Evolutionary conservation across 2,113 vertebrate species (phyloP).

Genomic region (Dipodomys merriami): DNA sequence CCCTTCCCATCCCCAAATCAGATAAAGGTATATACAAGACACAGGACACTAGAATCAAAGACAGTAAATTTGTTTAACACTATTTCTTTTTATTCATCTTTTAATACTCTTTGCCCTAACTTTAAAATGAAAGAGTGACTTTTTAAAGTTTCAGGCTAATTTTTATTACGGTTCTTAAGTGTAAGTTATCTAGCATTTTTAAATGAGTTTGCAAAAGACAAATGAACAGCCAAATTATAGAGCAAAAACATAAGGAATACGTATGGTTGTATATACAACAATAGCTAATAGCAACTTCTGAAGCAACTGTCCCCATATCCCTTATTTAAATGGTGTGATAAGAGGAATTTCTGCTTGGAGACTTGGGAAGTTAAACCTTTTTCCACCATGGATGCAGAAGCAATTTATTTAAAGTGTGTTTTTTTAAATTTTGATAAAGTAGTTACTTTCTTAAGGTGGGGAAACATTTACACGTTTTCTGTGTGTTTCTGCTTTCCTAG

Average conservation of each 20-base stretch:
- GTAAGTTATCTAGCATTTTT: not conserved
- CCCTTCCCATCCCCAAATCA: too few relatives aligned
- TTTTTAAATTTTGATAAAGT: not conserved
- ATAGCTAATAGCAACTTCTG: not conserved
- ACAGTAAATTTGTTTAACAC: not conserved
- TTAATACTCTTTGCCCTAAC: not conserved
- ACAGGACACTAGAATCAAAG: too few relatives aligned
- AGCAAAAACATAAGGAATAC: not conserved
- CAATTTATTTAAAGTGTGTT: not conserved
- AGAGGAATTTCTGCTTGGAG: not conserved
- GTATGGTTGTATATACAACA: not conserved
- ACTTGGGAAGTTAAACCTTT: not conserved
- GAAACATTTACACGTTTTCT: not conserved
- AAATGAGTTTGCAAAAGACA: not conserved
- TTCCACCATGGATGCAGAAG: not conserved
- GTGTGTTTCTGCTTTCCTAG: not conserved
- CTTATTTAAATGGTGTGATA: not conserved
- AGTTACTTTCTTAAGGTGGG: not conserved
- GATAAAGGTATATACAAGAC: too few relatives aligned
- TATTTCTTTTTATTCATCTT: constrained; percentile 8
- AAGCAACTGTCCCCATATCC: not conserved
- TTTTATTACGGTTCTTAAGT: not conserved
- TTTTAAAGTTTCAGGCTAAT: not conserved
- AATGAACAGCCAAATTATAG: not conserved
- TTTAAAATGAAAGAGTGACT: constrained; percentile 28